A percentile compares a stretch with the other conserved stretches of the same genome.
phyloP scores from a whole-genome alignment of 2,888 invertebrate species.

The Bibio marci region DNA sequence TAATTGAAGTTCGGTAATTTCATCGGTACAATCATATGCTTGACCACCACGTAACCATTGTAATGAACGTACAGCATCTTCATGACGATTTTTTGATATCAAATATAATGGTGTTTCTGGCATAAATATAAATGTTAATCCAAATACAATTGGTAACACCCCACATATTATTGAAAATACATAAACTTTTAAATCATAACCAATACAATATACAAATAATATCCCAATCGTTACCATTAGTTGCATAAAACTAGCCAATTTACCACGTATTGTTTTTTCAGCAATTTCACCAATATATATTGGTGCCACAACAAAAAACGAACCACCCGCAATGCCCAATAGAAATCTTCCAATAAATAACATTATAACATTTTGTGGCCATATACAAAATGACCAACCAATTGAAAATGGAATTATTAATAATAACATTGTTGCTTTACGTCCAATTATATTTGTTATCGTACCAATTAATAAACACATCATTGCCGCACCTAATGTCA shows the following conservation, averaged over 20 bases:
- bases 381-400: slow-evolving; percentile 59
- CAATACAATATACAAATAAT: slow-evolving; percentile 55
- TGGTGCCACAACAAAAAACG: slow-evolving; percentile 68
- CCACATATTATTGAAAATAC: slow-evolving; percentile 22
- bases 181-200: slow-evolving; percentile 20
- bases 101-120: slow-evolving; percentile 72
- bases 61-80: slow-evolving; percentile 51
- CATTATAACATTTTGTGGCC: slow-evolving; percentile 41
- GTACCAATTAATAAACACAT: slow-evolving; percentile 57
- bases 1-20: slow-evolving; percentile 41
- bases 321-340: slow-evolving; percentile 36
- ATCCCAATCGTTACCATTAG: slow-evolving; percentile 73
- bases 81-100: slow-evolving; percentile 41
- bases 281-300: slow-evolving; percentile 77
- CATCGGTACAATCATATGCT: slow-evolving; percentile 43
- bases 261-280: slow-evolving; percentile 65
- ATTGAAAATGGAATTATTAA: slow-evolving; percentile 43
- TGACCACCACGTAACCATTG: slow-evolving; percentile 47
- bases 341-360: slow-evolving; percentile 25
- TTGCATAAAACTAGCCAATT: slow-evolving; percentile 75
- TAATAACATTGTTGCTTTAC: slow-evolving; percentile 40
- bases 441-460: slow-evolving; percentile 51
- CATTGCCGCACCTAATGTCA: slow-evolving; percentile 52
- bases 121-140: slow-evolving; percentile 57
- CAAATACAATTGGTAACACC: slow-evolving; percentile 42